These are phyloP conservation scores for Oreochromis aureus DNA, from an alignment of 2,113 vertebrate genomes.

Conservation along the genomic window DNA sequence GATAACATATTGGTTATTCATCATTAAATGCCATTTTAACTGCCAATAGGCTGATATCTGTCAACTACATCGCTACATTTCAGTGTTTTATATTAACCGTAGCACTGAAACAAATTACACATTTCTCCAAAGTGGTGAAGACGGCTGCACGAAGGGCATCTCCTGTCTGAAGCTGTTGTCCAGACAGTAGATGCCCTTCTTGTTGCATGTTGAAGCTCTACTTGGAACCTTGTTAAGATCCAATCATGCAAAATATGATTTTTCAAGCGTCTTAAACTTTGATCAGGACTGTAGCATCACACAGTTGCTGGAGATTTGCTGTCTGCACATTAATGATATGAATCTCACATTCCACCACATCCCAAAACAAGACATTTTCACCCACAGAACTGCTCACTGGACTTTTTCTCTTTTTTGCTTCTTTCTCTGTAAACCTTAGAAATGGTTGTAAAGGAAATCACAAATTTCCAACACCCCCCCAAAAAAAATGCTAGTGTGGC, in stretches of 20 bases:
- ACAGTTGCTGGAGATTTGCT: neutral
- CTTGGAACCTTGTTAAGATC: neutral
- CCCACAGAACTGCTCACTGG: neutral
- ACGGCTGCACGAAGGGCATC: neutral
- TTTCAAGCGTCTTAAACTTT: neutral
- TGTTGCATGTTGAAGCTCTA: neutral
- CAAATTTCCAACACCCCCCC: neutral
- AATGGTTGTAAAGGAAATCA: neutral
- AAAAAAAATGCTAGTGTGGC: neutral
- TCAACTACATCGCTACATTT: neutral
- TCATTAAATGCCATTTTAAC: rapidly evolving
- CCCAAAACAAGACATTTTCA: neutral
- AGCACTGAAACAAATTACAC: neutral
- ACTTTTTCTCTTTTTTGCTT: neutral
- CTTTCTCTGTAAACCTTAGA: neutral
- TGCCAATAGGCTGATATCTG: neutral
- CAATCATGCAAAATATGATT: neutral
- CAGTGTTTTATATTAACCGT: neutral
- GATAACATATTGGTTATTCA: too few relatives aligned
- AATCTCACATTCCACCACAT: neutral
- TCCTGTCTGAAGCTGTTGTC: neutral
- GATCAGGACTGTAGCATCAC: neutral
- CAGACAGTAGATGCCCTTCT: neutral
- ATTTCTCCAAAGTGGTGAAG: neutral
- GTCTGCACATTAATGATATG: neutral